Evolutionary conservation across 2,888 invertebrate species (phyloP), one percentile per base, ranked within the genome.

Genomic region (Thecocarcelia acutangulata): DNA sequence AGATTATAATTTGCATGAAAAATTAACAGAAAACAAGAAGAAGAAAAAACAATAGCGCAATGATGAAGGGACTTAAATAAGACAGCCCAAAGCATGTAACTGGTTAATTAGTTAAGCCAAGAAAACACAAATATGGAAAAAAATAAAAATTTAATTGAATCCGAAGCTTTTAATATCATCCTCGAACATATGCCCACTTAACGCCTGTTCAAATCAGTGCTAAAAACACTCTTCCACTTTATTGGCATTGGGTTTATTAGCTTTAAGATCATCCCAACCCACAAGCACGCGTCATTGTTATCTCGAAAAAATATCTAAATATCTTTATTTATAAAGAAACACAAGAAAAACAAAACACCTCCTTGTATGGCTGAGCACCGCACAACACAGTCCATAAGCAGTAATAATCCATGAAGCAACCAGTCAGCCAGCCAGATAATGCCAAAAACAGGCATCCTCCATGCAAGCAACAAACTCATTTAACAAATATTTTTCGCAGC

Each of bases 271-370:
- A 74, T 70, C 46, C 59, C 80, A 72, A 56, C 78, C 74, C 70
- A 75, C 74, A 66, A 70, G 82, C 82, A 82, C 82, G 78, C 78
- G 82, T 74, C 82, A 66, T 70, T 59, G 42, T 78, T 82, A 82
- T 78, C 82, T 59, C 64, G 48, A 42, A 59, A 78, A 33, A 66
- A 72, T 52, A 78, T 82, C 78, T 74, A 75, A 11, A 66, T 78
- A 72, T 75, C 74, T 78, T 54, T 61, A 75, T 74, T 73, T 69
- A 48, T 46, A 54, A 72, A 37, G 69, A 5, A 63, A 33, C 54
- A 69, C 15, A 33, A 64, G 58, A 42, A 42, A 61, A 64, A 24
- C 15, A 74, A 69, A 82, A 54, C 64, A 74, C 52, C 58, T 78
- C 64, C 70, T 48, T 82, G 70, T 75, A 54, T 48, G 48, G 69